Evolutionary conservation across 2,888 invertebrate species (phyloP).

Genomic region (Cephus sareptanus): DNA sequence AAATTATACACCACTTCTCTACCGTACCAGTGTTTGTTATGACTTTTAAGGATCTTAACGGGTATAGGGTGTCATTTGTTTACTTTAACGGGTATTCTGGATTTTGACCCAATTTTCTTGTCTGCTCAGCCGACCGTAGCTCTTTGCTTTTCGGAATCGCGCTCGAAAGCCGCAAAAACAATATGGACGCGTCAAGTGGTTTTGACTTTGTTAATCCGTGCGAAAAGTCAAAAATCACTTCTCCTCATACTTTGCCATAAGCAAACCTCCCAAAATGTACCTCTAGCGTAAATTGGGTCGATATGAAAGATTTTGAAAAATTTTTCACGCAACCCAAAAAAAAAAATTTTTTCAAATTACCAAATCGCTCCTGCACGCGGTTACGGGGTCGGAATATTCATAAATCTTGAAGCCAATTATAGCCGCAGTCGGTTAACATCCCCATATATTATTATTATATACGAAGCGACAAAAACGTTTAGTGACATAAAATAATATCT

Average conservation of each 20-base stretch:
- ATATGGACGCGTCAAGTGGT: constrained; percentile 17
- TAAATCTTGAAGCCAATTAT: constrained; percentile 6
- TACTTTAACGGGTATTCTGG: constrained; percentile 24
- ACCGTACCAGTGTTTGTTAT: not conserved
- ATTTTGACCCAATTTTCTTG: constrained; percentile 5
- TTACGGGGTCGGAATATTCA: not conserved
- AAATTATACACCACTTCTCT: not conserved
- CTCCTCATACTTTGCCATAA: not conserved
- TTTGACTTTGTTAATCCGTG: not conserved
- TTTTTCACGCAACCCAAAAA: constrained; percentile 1
- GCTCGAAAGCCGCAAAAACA: constrained; percentile 20
- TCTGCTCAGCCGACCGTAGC: constrained; percentile 3
- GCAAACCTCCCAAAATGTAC: not conserved
- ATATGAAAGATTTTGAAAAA: constrained; percentile 12
- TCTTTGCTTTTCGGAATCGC: not conserved
- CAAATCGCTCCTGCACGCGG: not conserved
- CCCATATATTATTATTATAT: not conserved
- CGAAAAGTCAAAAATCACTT: constrained; percentile 24
- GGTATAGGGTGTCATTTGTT: constrained; percentile 25
- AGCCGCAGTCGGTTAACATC: not conserved
- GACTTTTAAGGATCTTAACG: not conserved
- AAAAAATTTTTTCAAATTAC: not conserved
- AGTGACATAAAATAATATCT: constrained; percentile 22
- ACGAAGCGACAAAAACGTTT: constrained; percentile 10
- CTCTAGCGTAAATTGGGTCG: constrained; percentile 2